Conservation (phyloP, 2,888 invertebrate genomes). For the Trissolcus brochymenae region DNA sequence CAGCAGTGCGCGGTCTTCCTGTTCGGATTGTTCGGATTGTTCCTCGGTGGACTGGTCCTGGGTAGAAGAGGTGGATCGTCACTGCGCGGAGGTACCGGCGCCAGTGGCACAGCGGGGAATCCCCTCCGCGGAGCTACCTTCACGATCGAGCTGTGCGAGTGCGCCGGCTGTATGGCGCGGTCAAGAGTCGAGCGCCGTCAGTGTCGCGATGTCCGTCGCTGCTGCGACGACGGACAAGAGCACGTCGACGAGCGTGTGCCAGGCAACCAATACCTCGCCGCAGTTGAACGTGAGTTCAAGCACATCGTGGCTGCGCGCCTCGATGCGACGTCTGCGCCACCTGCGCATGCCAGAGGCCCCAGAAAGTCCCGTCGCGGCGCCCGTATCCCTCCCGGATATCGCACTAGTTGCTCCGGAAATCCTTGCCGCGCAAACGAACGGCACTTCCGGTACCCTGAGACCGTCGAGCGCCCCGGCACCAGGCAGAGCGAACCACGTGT, state of each 20-base stretch:
- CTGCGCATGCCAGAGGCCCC: slow-evolving; percentile 75
- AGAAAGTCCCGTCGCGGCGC: slow-evolving; percentile 58
- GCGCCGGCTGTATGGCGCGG: slow-evolving; percentile 58
- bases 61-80: slow-evolving; percentile 72
- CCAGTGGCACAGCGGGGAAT: slow-evolving; percentile 43
- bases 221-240: slow-evolving; percentile 70
- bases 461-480: slow-evolving; percentile 70
- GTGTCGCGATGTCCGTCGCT: slow-evolving; percentile 74
- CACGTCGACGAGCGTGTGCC: slow-evolving; percentile 51
- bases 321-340: slow-evolving; percentile 79
- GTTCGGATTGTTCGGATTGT: slow-evolving; percentile 64
- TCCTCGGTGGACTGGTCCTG: slow-evolving; percentile 75
- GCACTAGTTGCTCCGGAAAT: slow-evolving; percentile 73
- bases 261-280: slow-evolving; percentile 56
- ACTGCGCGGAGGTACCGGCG: slow-evolving; percentile 59
- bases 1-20: slow-evolving; percentile 54
- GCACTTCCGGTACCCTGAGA: slow-evolving; percentile 62
- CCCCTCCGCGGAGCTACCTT: slow-evolving; percentile 47
- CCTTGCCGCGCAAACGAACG: slow-evolving; percentile 72
- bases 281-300: slow-evolving; percentile 65
- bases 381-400: slow-evolving; percentile 70
- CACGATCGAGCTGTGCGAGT: slow-evolving; percentile 55
- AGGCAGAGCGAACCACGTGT: slow-evolving; percentile 29
- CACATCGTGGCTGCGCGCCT: slow-evolving; percentile 78
- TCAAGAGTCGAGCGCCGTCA: slow-evolving; percentile 64